Base-by-base conservation (phyloP, 64 coral and sea anemone genomes). In the Actinia equina region DNA sequence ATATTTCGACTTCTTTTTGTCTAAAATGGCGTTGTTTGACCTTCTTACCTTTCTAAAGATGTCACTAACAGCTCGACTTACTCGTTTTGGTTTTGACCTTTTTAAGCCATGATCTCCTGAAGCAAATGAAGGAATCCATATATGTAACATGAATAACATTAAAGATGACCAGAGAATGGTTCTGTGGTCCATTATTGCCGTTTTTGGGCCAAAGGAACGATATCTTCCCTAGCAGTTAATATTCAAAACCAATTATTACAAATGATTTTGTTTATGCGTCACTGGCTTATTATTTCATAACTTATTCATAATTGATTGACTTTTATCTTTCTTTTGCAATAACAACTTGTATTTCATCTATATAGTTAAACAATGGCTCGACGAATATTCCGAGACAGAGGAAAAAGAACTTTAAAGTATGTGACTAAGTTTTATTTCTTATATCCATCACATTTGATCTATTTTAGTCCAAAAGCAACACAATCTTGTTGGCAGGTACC, bases 261-360 rank as follows among this genome's bases (percentile, higher is more conserved):
- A 54, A 85, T 58, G 18, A 20, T n/a, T 59, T 85, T 59, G 54
- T 85, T 85, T 27, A 85, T 61, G 59, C 52, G 55, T 85, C 83
- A 85, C 59, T 43, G 59, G 30, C 10, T 43, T 85, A 85, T 59
- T 85, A 85, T 85, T 85, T 60, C 42, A 81, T 81, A 81, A 49
- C 78, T 81, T 49, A 81, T 81, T 52, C 22, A 81, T 81, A 17
- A 81, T 81, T 81, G 43, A 81, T 81, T 20, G 22, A 9, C 8
- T 81, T 44, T 49, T 81, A 37, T 10, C 22, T 8, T 23, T 65
- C n/a, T 23, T 65, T 65, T 65, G 15, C n/a, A 20, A n/a, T n/a
- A n/a, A 22, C 62, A 57, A 49, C 15, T 57, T 57, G 2, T 7
- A 14, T 57, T 57, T 12, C 55, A 57, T 57, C 55, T 57, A 57